Evolutionary conservation across 2,888 invertebrate species (phyloP).

Genomic region (Pristionchus exspectatus): DNA sequence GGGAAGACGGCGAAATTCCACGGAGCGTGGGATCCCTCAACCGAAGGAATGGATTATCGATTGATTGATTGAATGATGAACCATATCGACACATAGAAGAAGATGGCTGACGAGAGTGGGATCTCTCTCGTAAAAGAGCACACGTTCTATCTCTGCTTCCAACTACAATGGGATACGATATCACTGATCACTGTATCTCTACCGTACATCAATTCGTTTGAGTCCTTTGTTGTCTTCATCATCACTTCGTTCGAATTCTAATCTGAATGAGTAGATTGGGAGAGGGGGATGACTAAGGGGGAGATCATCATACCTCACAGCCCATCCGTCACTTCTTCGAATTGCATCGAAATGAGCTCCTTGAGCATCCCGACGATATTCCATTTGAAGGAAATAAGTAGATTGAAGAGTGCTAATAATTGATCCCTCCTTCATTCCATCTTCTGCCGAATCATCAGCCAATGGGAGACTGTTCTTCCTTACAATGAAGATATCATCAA

Average conservation of each 20-base stretch:
- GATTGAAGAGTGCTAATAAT: conserved; percentile 21
- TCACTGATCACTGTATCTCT: not conserved
- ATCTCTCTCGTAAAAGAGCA: conserved; percentile 2
- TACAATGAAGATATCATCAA: not conserved
- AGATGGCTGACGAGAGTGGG: conserved; percentile 21
- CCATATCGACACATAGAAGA: conserved; percentile 8
- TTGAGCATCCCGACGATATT: not conserved
- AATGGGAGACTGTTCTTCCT: not conserved
- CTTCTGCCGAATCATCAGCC: conserved; percentile 3
- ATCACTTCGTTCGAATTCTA: conserved; percentile 23
- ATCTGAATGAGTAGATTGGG: not conserved
- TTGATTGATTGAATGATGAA: not conserved
- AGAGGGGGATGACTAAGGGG: not conserved
- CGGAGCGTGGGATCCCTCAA: conserved; percentile 5
- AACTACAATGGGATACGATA: not conserved
- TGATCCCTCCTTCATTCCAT: not conserved
- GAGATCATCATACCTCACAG: not conserved
- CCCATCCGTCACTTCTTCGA: conserved; percentile 17
- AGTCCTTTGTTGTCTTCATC: conserved; percentile 15
- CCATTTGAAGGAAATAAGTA: not conserved
- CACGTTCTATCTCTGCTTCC: not conserved
- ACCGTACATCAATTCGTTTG: conserved; percentile 29
- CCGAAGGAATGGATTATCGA: not conserved
- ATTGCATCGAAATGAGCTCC: not conserved
- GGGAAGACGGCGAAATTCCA: conserved; percentile 28